Evolutionary conservation across 1,140 invertebrate species (phyloP), one percentile per base, ranked within the genome.

Genomic region (Palaemon carinicauda): DNA sequence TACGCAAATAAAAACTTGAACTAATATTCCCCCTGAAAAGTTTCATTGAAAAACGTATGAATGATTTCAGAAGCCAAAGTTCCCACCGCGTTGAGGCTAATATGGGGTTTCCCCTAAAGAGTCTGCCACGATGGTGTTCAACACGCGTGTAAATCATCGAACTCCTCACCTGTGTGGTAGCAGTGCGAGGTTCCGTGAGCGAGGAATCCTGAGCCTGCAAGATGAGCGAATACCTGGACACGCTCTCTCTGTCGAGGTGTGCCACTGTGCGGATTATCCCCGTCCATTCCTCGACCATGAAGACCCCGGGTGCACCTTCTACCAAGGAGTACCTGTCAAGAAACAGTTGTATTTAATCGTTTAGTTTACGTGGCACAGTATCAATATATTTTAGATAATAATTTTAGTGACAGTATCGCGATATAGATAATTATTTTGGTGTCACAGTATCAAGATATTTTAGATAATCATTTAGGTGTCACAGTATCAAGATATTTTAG

Each of bases 181-280:
- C 93, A 1, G 95, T 95, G 88, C 94, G 91, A 0, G 95, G 95
- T 88, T 96, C 95, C 1, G 96, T 97, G 9, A 95, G 93, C 54
- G 96, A 96, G 73, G 95, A 96, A 91, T 98, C 97, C 90, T 95
- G 95, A 0, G 96, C 97, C 90, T 97, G 94, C 7, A 98, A 91
- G 1, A 95, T 96, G 84, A 98, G 92, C 90, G 95, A 94, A 90
- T 97, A 98, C 0, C 94, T 92, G 51, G 94, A 91, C 52, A 93
- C 94, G 89, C 95, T 93, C 92, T 98, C 97, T 41, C 97, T 93
- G 90, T 98, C 97, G 54, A 98, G 92, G 0, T 93, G 92, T 7
- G 92, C 92, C 69, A 94, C 92, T 0, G 96, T 97, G 1, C 93
- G 93, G 65, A 98, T 95, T 69, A 95, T 92, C 1, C 97, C 97